Conservation (phyloP, 2,113 vertebrate genomes). For the Anhinga anhinga region DNA sequence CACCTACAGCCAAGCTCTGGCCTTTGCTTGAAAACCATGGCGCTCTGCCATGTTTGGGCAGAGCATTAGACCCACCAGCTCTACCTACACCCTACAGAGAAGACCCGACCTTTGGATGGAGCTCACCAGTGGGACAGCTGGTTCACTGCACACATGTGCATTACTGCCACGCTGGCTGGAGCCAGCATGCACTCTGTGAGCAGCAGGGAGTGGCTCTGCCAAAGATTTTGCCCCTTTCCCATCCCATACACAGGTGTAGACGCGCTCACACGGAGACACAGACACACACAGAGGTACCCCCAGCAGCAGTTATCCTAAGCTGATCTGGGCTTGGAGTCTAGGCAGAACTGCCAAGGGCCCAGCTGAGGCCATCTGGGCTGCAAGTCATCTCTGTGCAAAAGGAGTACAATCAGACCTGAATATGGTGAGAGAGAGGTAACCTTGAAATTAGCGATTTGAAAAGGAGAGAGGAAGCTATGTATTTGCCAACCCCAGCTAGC, state of each 20-base stretch:
- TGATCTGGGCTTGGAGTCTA: neutral
- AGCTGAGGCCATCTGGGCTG: slow-evolving; percentile 42
- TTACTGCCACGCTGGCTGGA: neutral
- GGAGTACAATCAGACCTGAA: neutral
- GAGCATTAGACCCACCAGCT: neutral
- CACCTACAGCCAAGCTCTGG: neutral
- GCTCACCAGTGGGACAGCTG: neutral
- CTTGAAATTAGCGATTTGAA: slow-evolving; percentile 5
- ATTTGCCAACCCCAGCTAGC: neutral
- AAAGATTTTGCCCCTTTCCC: neutral
- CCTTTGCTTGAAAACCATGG: neutral
- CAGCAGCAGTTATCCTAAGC: neutral
- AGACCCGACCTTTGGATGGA: neutral
- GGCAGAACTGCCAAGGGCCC: slow-evolving; percentile 19
- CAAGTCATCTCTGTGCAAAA: slow-evolving; percentile 8
- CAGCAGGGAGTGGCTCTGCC: neutral
- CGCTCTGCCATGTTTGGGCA: neutral
- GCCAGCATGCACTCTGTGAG: neutral
- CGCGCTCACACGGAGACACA: neutral
- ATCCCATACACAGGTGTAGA: neutral
- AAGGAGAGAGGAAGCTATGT: neutral
- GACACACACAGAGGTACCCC: neutral
- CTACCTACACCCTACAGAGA: neutral
- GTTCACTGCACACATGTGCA: neutral
- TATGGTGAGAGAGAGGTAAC: neutral